These are phyloP conservation scores for Brassicogethes aeneus DNA, from an alignment of 2,888 invertebrate species.

Conservation along the genomic window DNA sequence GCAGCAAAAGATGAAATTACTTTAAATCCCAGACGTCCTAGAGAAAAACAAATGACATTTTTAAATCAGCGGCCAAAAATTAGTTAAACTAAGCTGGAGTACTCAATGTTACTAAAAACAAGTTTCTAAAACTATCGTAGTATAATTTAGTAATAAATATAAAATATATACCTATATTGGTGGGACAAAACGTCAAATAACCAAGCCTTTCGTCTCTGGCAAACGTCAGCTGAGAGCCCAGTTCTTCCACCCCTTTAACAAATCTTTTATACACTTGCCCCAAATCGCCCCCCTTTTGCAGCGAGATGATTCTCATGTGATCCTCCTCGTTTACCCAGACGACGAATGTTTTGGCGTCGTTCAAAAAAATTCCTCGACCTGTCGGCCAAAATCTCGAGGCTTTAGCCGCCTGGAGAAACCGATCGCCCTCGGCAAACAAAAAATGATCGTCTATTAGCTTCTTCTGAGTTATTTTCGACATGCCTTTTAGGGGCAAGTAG, in stretches of 20 bases:
- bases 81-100: too few relatives aligned
- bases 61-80: too few relatives aligned
- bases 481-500: conserved; percentile 86
- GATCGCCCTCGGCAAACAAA: conserved; percentile 93
- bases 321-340: conserved; percentile 98
- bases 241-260: conserved; percentile 43
- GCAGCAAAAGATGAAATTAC: too few relatives aligned
- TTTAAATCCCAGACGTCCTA: too few relatives aligned
- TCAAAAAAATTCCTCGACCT: conserved; percentile 90
- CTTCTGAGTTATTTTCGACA: conserved; percentile 88
- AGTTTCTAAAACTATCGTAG: too few relatives aligned
- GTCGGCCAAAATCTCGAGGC: conserved; percentile 94
- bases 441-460: conserved; percentile 95
- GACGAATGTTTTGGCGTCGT: conserved; percentile 89
- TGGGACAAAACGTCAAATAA: conserved; percentile 64
- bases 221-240: conserved; percentile 47
- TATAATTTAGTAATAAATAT: too few relatives aligned
- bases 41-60: too few relatives aligned
- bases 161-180: conserved; percentile 49
- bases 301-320: conserved; percentile 93
- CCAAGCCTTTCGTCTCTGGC: conserved; percentile 52
- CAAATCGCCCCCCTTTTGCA: conserved; percentile 92
- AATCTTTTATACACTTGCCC: conserved; percentile 58
- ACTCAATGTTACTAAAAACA: too few relatives aligned
- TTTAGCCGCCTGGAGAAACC: conserved; percentile 80